Base-by-base conservation (phyloP, 2,888 invertebrate species). In the Sipha maydis region DNA sequence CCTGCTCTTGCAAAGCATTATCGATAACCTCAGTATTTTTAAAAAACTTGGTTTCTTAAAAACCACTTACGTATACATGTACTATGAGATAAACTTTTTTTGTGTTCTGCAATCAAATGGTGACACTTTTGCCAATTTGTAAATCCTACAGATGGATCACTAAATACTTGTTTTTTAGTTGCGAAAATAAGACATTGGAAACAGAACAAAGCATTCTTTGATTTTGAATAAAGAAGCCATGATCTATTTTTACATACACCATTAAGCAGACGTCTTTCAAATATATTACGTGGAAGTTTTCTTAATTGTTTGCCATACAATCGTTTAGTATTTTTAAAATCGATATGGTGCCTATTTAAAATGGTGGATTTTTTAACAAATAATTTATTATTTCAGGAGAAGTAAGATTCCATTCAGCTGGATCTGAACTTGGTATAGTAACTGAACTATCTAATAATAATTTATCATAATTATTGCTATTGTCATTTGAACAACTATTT, bases 391-490 rank as follows among this genome's bases (percentile, higher is more conserved):
- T n/a, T n/a, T n/a, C n/a, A n/a, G n/a, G n/a, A n/a, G n/a, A n/a
- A n/a, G n/a, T n/a, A 28, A 77, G 28, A 28, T 77, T 77, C 77
- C 77, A 77, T 77, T 77, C 48, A 48, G 54, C 77, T 77, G 77
- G 77, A 77, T 77, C 77, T 77, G 54, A 54, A 54, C 54, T 54
- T 54, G 38, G 73, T 73, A 73, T 73, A 73, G 73, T 73, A 34
- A 73, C 77, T 17, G 77, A 77, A 28, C 17, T 77, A n/a, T 77
- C 77, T 48, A 77, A 54, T 54, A 54, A 77, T 77, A 14, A 77
- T 28, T 77, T 77, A 77, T n/a, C 77, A 77, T 77, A 54, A 28
- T 77, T 77, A 77, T 77, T 77, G 77, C 77, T 77, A 77, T 77
- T 48, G 76, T 7, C 48, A 17, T 48, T 77, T 48, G 48, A 77